Percentiles rank a stretch among this genome's conserved stretches.
Conservation (phyloP, 2,888 invertebrate species). For the Nemotelus nigrinus region DNA sequence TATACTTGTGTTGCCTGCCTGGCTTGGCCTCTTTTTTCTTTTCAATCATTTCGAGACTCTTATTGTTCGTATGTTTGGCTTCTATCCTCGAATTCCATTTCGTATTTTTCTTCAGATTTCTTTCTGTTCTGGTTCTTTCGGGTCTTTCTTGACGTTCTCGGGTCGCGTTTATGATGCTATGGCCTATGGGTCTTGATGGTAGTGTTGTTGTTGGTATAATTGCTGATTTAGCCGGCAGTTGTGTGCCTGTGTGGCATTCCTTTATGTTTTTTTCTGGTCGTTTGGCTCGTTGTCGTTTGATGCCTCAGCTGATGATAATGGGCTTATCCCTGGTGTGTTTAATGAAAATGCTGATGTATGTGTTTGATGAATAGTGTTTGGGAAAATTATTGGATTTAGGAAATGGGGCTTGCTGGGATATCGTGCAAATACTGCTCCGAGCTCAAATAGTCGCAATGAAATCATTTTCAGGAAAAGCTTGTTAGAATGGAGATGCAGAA, state of each 20-base stretch:
- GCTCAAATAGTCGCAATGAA: too few species aligned
- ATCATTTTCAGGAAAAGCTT: too few species aligned
- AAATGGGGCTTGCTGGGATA: neutral
- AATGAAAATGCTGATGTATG: conserved; percentile 42
- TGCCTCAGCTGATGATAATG: conserved; percentile 34
- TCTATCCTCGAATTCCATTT: too few species aligned
- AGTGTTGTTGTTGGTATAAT: neutral
- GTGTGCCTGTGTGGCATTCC: neutral
- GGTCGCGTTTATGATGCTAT: neutral
- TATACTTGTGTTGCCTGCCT: too few species aligned
- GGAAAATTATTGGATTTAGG: neutral
- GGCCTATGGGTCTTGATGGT: neutral
- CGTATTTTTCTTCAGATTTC: too few species aligned
- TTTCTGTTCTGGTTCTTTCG: neutral
- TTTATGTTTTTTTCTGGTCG: conserved; percentile 11
- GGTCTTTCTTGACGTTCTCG: neutral
- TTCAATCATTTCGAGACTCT: too few species aligned
- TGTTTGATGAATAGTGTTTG: conserved; percentile 8
- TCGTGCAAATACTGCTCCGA: too few species aligned
- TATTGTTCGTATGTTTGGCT: too few species aligned
- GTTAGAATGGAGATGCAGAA: too few species aligned
- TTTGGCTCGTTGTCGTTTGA: neutral
- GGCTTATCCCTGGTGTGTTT: conserved; percentile 38
- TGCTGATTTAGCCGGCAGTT: too few species aligned
- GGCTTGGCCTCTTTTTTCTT: too few species aligned